Evolutionary conservation across 2,797 vertebrate genomes (phyloP), one percentile per base, ranked within the genome.

Genomic region (Malacoctenus gilli): DNA sequence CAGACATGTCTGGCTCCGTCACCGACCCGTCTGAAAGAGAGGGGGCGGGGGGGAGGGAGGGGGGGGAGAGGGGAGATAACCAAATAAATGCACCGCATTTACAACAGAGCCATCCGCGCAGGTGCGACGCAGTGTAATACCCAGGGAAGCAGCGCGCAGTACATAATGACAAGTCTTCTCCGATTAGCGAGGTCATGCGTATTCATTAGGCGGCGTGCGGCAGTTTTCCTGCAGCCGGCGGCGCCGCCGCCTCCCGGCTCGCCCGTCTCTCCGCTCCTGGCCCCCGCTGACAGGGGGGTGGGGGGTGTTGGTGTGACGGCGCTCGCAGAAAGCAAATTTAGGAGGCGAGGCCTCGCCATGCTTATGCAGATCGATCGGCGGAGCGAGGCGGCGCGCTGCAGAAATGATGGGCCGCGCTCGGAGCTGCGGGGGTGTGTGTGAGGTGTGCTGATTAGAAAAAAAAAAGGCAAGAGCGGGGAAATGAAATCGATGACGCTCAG

Each of bases 1-100:
- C 97, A 0, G 95, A 94, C 97, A 99, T 94, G 69, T 98, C 94
- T 1, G 96, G 97, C 80, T 99, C 95, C 0, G 88, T 94, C 71
- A 98, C 88, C 2, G 94, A 94, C 30, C 95, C 95, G 59, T 98
- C 97, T 99, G 86, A n/a, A n/a, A n/a, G n/a, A n/a, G n/a, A n/a
- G n/a, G n/a, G n/a, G n/a, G n/a, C n/a, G n/a, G n/a, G n/a, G n/a
- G n/a, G n/a, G n/a, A n/a, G n/a, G n/a, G n/a, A n/a, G n/a, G n/a
- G n/a, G n/a, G n/a, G n/a, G n/a, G n/a, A n/a, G n/a, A n/a, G n/a
- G n/a, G n/a, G n/a, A n/a, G n/a, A n/a, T n/a, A n/a, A n/a, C n/a
- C n/a, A n/a, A n/a, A n/a, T n/a, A n/a, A n/a, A n/a, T n/a, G n/a
- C n/a, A n/a, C n/a, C n/a, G n/a, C n/a, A n/a, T n/a, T n/a, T n/a